Evolutionary conservation across 2,888 invertebrate genomes (phyloP).

Genomic region (Phytoseiulus persimilis): DNA sequence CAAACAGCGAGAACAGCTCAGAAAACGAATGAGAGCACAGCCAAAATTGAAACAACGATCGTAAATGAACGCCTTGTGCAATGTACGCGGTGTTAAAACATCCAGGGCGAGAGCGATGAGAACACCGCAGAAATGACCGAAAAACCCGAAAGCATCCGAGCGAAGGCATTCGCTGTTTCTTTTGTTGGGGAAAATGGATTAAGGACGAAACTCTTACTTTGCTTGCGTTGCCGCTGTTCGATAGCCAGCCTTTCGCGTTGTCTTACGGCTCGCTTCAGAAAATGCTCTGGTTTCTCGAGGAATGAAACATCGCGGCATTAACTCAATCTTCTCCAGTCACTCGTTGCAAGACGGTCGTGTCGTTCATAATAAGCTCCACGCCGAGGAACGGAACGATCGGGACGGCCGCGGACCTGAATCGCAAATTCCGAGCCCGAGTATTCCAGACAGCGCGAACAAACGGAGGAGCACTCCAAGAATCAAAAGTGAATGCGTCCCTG

Average conservation of each 20-base stretch:
- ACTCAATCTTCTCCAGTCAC: neutral
- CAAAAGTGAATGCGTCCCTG: no score
- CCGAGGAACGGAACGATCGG: neutral
- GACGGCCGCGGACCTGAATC: neutral
- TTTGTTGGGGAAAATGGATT: neutral
- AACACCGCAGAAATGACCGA: neutral
- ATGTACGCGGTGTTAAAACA: neutral
- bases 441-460: no score
- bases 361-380: neutral
- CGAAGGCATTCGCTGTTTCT: neutral
- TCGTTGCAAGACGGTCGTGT: neutral
- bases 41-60: neutral
- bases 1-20: no score
- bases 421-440: no score
- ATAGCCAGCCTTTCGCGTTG: neutral
- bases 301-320: neutral
- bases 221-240: neutral
- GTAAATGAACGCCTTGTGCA: neutral
- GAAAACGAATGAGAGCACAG: neutral
- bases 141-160: neutral
- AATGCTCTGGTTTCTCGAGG: neutral
- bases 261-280: neutral
- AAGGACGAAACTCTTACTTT: neutral
- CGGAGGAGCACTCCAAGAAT: no score
- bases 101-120: neutral